Conservation (phyloP, 2,113 vertebrate genomes). For the Ctenomys sociabilis region DNA sequence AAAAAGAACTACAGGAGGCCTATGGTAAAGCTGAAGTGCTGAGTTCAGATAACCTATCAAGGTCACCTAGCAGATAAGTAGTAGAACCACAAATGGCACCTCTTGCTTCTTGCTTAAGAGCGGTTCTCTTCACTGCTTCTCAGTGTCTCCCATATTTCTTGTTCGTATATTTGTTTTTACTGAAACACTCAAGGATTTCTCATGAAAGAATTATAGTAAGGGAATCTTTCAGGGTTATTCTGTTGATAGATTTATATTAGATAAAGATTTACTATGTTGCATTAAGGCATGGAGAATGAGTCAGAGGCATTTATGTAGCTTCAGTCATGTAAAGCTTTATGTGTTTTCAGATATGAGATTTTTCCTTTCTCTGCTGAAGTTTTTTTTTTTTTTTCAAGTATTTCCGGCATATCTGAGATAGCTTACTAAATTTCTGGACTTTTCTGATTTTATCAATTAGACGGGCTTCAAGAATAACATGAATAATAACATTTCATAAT, state of each 20-base stretch:
- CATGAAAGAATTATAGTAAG: neutral
- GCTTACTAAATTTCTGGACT: neutral
- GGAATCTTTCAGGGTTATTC: neutral
- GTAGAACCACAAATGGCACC: neutral
- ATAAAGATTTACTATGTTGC: neutral
- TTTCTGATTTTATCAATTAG: neutral
- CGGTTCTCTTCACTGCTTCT: neutral
- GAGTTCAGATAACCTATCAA: neutral
- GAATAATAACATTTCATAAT: neutral
- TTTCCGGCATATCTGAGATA: neutral
- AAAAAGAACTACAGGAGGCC: too few relatives aligned
- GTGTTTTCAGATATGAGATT: neutral
- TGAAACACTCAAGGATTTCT: neutral
- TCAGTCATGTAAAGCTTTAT: neutral
- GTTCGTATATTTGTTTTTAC: neutral
- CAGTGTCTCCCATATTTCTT: neutral
- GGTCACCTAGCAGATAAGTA: neutral
- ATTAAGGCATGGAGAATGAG: neutral
- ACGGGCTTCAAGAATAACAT: neutral
- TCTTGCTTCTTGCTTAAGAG: neutral
- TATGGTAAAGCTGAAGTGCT: neutral
- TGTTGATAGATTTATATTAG: neutral
- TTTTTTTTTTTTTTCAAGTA: too few relatives aligned
- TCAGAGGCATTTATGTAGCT: neutral
- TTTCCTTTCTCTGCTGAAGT: neutral